Evolutionary conservation across 2,797 vertebrate genomes (phyloP).

Genomic region (Peromyscus melanophrys): DNA sequence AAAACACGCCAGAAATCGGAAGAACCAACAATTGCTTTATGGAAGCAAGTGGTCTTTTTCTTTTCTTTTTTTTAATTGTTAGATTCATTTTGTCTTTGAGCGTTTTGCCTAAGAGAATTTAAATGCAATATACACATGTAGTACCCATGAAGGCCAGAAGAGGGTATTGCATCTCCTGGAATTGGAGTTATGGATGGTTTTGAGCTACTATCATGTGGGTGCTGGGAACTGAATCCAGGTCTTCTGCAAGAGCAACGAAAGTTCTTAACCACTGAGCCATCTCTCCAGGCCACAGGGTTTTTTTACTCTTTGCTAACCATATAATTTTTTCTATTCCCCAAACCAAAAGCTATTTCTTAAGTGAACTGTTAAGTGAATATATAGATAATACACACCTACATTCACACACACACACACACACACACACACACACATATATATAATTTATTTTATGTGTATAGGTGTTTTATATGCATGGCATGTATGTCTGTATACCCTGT

Average conservation of each 20-base stretch:
- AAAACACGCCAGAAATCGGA: background rate
- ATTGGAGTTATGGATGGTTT: background rate
- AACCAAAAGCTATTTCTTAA: conserved; percentile 34
- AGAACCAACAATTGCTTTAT: background rate
- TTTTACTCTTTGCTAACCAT: background rate
- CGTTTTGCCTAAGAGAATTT: background rate
- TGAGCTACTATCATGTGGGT: background rate
- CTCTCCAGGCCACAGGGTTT: background rate
- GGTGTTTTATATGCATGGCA: background rate
- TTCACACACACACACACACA: background rate
- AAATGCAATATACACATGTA: background rate
- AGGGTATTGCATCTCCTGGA: background rate
- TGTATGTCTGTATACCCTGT: background rate
- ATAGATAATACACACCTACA: no score
- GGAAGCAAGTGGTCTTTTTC: background rate
- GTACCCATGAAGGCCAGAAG: background rate
- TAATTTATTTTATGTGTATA: background rate
- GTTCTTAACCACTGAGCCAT: background rate
- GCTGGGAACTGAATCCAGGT: background rate
- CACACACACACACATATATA: background rate
- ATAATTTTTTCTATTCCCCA: conserved; percentile 18
- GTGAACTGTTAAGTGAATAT: background rate
- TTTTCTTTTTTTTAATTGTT: background rate
- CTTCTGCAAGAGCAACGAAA: background rate
- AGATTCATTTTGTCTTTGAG: background rate